Base-by-base conservation (phyloP, 1,140 invertebrate genomes). In the Nylanderia fulva region DNA sequence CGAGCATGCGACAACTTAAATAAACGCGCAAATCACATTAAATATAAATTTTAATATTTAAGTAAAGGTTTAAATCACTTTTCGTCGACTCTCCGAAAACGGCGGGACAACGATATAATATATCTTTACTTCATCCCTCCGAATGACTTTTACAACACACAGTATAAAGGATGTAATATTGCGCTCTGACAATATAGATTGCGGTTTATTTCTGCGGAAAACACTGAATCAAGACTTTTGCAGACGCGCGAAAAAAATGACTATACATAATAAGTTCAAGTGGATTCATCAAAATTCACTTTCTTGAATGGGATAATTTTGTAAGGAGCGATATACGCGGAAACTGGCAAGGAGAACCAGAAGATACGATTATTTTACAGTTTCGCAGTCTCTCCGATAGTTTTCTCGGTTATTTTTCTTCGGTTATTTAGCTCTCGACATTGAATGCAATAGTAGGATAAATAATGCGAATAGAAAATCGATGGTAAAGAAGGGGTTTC, bases 391-490 rank as follows among this genome's bases (percentile, higher is more conserved):
- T 45, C 45, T 48, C 0, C 15, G 36, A 52, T 68, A 42, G 33
- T 1, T 11, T n/a, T 21, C 18, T 48, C 42, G 29, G 33, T 48
- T 29, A 61, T 29, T 5, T 36, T 9, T 39, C 7, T 15, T 39
- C 15, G 5, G 9, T 64, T 76, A 48, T 48, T 63, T 68, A 71
- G 18, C 8, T 71, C 1, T 21, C 36, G 15, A 45, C 45, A 72
- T 82, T 42, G n/a, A 56, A 8, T 21, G 66, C 52, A 72, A 82
- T 29, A n/a, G 71, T 13, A 42, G 13, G 4, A 42, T 72, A 68
- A 71, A 82, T 72, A 42, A 82, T 72, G 36, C 27, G 33, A 71
- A 42, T 24, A 8, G 36, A 58, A 82, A 58, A 2, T 42, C 52
- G 36, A 58, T 58, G 42, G n/a, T 71, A 58, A 71, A 80, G 7